Evolutionary conservation across 35 echinoderm and acorn worm genomes (phyloP), one percentile per base, ranked within the genome.

Genomic region (Patiria miniata): DNA sequence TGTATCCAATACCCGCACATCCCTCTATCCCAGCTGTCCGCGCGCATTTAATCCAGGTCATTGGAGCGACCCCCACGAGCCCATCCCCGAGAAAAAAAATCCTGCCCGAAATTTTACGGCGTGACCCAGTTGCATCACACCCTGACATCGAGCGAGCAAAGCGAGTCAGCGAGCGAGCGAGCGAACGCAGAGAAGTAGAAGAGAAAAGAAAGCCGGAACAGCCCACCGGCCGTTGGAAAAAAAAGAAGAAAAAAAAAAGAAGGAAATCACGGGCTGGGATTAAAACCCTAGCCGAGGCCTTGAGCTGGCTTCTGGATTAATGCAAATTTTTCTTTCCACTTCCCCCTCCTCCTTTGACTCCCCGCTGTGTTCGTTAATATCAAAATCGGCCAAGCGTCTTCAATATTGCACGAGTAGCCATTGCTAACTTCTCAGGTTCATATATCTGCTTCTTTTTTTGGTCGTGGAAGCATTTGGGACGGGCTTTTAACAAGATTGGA

Each of bases 1-100:
- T 73, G 26, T 73, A 8, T 26, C 65, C 65, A 47, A 12, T 47
- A 47, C 42, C 4, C 12, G 29, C 65, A 0, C 65, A 14, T 23
- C 61, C 65, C 65, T 5, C 65, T 73, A 30, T 9, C 21, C 34
- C 26, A 30, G 26, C 65, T 73, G 65, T 73, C 65, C 65, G 29
- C 34, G 34, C 65, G 14, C 26, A 73, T 73, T 73, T 73, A 73
- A 73, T 73, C 65, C 26, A 73, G 65, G 65, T 34, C 65, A 73
- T 10, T 73, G 34, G 65, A 73, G 42, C 42, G 42, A 47, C 42
- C 42, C 42, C 65, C 29, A 73, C 29, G 1, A 73, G 65, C 65
- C 42, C 42, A 73, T 8, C 65, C 65, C 65, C n/a, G n/a, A n/a
- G n/a, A 26, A 73, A 23, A 73, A 73, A 28, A 47, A 4, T 4